Evolutionary conservation across 2,797 vertebrate species (phyloP), one percentile per base, ranked within the genome.

Genomic region (Taenioides sp.): DNA sequence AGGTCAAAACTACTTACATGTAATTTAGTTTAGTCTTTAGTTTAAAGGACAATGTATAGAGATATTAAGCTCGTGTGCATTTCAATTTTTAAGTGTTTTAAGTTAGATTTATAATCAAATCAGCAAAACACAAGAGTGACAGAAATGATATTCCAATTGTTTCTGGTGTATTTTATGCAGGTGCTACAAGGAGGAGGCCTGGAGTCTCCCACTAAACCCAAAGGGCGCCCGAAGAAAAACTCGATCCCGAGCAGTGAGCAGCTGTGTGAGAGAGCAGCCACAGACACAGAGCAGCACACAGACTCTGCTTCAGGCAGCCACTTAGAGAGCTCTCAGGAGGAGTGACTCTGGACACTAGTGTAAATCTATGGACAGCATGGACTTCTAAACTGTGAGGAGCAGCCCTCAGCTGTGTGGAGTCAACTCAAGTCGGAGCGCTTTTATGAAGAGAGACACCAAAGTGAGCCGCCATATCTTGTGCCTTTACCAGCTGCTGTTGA

Each of bases 181-280:
- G 98, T 99, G 60, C 75, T 99, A 78, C 98, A 99, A 87, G 98
- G 98, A 2, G 97, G 98, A 18, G 97, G 97, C 54, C 92, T 98
- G 75, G 97, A 99, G 84, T 99, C 98, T 0, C 98, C 98, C 0
- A 99, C 98, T 9, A 99, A 99, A 82, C 97, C 98, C 0, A 99
- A 99, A 92, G 98, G 98, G 3, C 95, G 98, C 0, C 98, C 98
- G 0, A 99, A 99, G 92, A 99, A 99, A 90, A 99, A 99, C 89
- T 99, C 97, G 71, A 99, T 99, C 78, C 98, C 97, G 66, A 96
- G 93, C 71, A 97, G 97, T 22, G 97, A 99, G 82, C 98, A 99
- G 87, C 94, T 99, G 31, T 96, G 95, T 0, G 97, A 98, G 71
- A 89, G 95, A 55, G 89, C 91, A 2, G 55, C 92, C 1, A 52